Percentiles rank a stretch among this genome's conserved stretches.
Evolutionary conservation across 2,888 invertebrate species (phyloP).

Genomic region (Melanostoma scalare): DNA sequence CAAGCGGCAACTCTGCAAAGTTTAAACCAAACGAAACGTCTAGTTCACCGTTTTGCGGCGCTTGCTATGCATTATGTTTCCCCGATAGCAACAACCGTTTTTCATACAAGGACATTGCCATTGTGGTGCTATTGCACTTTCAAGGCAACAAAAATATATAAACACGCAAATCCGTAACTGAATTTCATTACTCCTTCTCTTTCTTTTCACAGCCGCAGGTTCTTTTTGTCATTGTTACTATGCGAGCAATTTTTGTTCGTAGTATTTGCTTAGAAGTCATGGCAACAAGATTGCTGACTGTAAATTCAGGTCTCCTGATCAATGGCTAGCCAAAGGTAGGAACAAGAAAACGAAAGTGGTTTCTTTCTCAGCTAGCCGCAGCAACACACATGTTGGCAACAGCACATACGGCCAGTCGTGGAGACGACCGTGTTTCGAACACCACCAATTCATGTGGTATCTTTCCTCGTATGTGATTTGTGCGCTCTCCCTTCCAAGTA

Average conservation of each 20-base stretch:
- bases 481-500: not conserved
- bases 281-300: constrained; percentile 38
- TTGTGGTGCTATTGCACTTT: constrained; percentile 54
- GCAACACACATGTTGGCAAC: constrained; percentile 57
- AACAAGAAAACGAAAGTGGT: constrained; percentile 82
- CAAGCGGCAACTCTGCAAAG: too few relatives aligned
- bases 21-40: too few relatives aligned
- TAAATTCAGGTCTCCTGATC: constrained; percentile 79
- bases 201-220: not conserved
- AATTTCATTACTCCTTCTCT: not conserved
- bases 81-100: constrained; percentile 80
- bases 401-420: constrained; percentile 63
- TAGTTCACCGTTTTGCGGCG: not conserved
- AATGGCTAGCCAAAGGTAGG: constrained; percentile 82
- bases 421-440: constrained; percentile 50
- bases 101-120: constrained; percentile 82
- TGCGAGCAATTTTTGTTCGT: constrained; percentile 28
- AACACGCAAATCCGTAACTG: not conserved
- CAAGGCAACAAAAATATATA: constrained; percentile 7
- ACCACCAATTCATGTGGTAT: constrained; percentile 30
- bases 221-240: constrained; percentile 28
- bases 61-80: constrained; percentile 75
- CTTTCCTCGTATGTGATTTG: constrained; percentile 23
- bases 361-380: constrained; percentile 55
- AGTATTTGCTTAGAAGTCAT: constrained; percentile 9